Evolutionary conservation across 2,113 vertebrate species (phyloP).

Genomic region (Falco punctatus): DNA sequence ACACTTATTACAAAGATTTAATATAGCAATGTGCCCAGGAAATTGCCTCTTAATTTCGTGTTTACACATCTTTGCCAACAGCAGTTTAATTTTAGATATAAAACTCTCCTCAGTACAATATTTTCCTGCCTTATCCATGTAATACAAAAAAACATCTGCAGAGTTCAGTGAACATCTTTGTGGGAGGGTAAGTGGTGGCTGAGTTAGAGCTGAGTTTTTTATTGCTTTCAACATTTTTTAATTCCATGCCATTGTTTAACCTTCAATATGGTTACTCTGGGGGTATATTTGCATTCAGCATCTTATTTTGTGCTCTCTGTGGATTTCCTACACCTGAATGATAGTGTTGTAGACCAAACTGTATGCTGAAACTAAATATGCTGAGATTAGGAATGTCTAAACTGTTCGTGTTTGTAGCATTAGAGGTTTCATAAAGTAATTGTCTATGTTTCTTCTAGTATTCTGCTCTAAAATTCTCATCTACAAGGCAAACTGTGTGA

Average conservation of each 20-base stretch:
- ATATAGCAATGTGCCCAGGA: background rate
- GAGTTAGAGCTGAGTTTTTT: background rate
- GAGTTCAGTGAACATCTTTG: background rate
- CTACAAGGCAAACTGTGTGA: background rate
- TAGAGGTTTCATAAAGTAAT: background rate
- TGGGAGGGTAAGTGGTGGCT: background rate
- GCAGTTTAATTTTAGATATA: constrained; percentile 7
- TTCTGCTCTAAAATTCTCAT: background rate
- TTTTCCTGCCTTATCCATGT: background rate
- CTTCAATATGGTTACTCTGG: background rate
- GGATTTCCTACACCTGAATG: background rate
- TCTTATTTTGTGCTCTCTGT: background rate
- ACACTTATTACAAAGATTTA: background rate
- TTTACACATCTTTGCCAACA: background rate
- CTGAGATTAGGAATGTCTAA: background rate
- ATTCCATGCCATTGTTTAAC: background rate
- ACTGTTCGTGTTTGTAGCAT: background rate
- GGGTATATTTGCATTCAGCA: background rate
- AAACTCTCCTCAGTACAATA: background rate
- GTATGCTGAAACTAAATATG: background rate
- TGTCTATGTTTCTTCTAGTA: background rate
- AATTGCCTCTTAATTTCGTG: constrained; percentile 18
- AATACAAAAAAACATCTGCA: background rate
- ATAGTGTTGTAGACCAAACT: background rate
- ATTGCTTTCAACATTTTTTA: background rate